Base-by-base conservation (phyloP, 2,888 invertebrate genomes). In the Fragum sueziense region DNA sequence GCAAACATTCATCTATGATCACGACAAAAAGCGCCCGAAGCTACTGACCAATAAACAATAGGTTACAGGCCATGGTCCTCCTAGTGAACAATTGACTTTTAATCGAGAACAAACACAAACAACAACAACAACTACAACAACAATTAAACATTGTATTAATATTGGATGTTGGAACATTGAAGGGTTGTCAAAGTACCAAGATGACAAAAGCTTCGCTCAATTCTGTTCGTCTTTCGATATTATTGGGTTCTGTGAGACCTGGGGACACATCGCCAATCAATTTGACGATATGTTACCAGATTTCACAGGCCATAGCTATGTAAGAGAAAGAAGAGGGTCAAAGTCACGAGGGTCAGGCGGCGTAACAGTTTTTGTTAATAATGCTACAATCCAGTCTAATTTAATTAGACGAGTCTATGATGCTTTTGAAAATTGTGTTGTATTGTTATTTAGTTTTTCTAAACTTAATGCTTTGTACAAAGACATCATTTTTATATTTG, bases 131-230 rank as follows among this genome's bases (percentile, higher is more conserved):
- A n/a, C n/a, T n/a, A n/a, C n/a, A n/a, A n/a, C n/a, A n/a, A n/a
- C n/a, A n/a, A n/a, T n/a, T n/a, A n/a, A n/a, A n/a, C n/a, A n/a
- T 57, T 57, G 27, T 22, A 27, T 57, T 7, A n/a, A 57, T 57
- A 20, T 62, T 20, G 62, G 31, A 29, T 31, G 62, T 33, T 31
- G 33, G 34, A 62, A 62, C 33, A 62, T 62, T n/a, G 62, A 62
- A 33, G 62, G 62, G 2, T 22, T 62, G 3, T 2, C 27, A 27
- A 62, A 62, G 34, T 62, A 62, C 20, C 31, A 62, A 20, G 31
- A 62, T 62, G 33, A 62, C 33, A n/a, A 3, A 25, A 33, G n/a
- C 34, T 62, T 62, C 33, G 6, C 6, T 14, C 2, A 29, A 7
- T 62, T 33, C 20, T n/a, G n/a, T 62, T 33, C 31, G 27, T 20